Evolutionary conservation across 2,113 vertebrate species (phyloP), one percentile per base, ranked within the genome.

Genomic region (Nibea albiflora): DNA sequence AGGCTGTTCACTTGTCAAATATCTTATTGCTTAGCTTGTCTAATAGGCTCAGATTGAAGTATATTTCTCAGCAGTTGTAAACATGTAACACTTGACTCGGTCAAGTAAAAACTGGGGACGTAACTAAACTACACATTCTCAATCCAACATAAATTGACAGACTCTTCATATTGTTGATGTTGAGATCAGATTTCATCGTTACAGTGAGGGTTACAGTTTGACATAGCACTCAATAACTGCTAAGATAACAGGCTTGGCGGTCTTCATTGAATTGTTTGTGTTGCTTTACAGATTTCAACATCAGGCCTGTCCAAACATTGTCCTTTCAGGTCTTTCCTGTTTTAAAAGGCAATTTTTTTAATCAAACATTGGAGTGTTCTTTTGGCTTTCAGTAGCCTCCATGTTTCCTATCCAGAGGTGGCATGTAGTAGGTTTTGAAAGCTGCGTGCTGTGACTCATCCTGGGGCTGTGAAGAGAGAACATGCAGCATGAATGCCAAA

Each of bases 371-470:
- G 15, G n/a, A 42, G 60, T 69, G 62, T 64, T 20, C 8, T 75
- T 76, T 77, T 61, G 79, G 53, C 69, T 64, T 73, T 97, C 94
- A 96, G 92, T 47, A 93, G 15, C 88, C 87, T 50, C 93, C 89
- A 9, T 90, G 92, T 87, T 90, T 95, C 88, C 90, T 82, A 7
- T 94, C 94, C 74, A 93, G 60, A 14, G 94, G 84, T 60, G 96
- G 95, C 90, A 96, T 94, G 87, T 81, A 94, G 90, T 65, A 95
- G 65, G 74, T 92, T 84, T 95, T 95, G 49, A 89, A 85, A 83
- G 61, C 73, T 15, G 90, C 78, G 15, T 88, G 91, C 53, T 85
- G 73, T 62, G 93, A 88, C 86, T 95, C 94, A 22, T 95, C 87
- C 50, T 91, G 94, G 84, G 94, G 92, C 97, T 97, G 95, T 78